Conservation (phyloP, 1,140 invertebrate species). For the Arion vulgaris region DNA sequence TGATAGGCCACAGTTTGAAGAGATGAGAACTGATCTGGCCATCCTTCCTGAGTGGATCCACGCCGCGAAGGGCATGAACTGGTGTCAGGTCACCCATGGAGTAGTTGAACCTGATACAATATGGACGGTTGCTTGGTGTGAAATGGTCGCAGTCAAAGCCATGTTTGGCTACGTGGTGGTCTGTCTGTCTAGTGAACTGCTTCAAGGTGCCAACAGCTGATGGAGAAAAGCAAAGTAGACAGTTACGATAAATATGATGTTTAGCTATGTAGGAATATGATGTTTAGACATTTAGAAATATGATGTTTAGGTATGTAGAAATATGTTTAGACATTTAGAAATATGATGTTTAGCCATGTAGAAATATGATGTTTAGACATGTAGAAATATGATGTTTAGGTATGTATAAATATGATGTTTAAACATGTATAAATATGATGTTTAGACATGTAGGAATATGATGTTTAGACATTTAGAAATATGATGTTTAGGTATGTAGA, state of each 20-base stretch:
- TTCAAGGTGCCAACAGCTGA: slow-evolving; percentile 65
- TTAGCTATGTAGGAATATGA: not conserved
- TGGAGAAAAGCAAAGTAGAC: slow-evolving; percentile 41
- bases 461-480: too few species aligned
- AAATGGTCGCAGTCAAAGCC: slow-evolving; percentile 63
- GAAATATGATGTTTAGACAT: not conserved
- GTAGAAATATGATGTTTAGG: not conserved
- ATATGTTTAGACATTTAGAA: not conserved
- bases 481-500: too few species aligned
- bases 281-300: not conserved
- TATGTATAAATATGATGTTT: too few species aligned
- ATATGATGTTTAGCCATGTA: not conserved
- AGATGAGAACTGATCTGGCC: slow-evolving; percentile 56
- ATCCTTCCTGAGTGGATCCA: slow-evolving; percentile 64
- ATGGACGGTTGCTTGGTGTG: slow-evolving; percentile 55
- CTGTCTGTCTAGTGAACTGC: slow-evolving; percentile 50
- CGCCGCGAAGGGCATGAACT: slow-evolving; percentile 50
- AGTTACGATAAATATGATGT: not conserved
- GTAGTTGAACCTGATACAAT: slow-evolving; percentile 61
- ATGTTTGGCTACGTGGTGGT: slow-evolving; percentile 61
- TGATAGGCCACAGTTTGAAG: slow-evolving; percentile 66
- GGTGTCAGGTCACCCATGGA: slow-evolving; percentile 59
- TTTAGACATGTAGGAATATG: too few species aligned
- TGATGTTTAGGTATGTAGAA: not conserved
- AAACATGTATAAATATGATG: too few species aligned